Percentiles rank a stretch among this genome's conserved stretches.
These are phyloP conservation scores for Capitulum mitella DNA, from an alignment of 2,888 invertebrate species.

Conservation along the genomic window DNA sequence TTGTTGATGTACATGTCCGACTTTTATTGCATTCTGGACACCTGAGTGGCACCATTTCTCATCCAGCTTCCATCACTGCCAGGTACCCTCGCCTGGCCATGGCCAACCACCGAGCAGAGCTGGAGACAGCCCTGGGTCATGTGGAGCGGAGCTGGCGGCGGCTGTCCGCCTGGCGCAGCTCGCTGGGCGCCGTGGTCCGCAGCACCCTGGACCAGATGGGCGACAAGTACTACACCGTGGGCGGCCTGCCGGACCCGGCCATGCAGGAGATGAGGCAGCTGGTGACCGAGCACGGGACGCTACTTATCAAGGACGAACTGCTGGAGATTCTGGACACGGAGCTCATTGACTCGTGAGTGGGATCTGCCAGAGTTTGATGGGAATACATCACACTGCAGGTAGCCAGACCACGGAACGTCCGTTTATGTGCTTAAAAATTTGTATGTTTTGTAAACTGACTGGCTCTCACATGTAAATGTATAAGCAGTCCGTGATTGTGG, in stretches of 20 bases:
- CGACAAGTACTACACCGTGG: not conserved
- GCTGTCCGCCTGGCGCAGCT: not conserved
- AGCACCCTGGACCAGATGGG: not conserved
- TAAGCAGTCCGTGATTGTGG: too few relatives aligned
- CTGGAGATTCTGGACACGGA: not conserved
- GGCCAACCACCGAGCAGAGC: not conserved
- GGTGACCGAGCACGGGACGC: not conserved
- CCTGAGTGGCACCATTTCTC: too few relatives aligned
- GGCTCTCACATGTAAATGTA: too few relatives aligned
- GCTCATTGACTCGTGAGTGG: not conserved
- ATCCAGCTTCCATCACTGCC: too few relatives aligned
- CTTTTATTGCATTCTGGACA: too few relatives aligned
- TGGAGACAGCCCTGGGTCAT: not conserved
- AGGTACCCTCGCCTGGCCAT: not conserved
- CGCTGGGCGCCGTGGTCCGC: not conserved
- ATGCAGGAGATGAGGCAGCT: not conserved
- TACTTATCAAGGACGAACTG: not conserved
- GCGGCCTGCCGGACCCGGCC: slow-evolving; percentile 19
- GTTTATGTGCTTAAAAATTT: too few relatives aligned
- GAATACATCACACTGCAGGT: too few relatives aligned
- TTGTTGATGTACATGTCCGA: too few relatives aligned
- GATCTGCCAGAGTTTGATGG: too few relatives aligned
- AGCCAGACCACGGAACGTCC: too few relatives aligned
- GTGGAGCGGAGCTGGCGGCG: not conserved
- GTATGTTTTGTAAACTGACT: too few relatives aligned